phyloP scores from a whole-genome alignment of 2,888 invertebrate species.

The Acrocera orbiculus region DNA sequence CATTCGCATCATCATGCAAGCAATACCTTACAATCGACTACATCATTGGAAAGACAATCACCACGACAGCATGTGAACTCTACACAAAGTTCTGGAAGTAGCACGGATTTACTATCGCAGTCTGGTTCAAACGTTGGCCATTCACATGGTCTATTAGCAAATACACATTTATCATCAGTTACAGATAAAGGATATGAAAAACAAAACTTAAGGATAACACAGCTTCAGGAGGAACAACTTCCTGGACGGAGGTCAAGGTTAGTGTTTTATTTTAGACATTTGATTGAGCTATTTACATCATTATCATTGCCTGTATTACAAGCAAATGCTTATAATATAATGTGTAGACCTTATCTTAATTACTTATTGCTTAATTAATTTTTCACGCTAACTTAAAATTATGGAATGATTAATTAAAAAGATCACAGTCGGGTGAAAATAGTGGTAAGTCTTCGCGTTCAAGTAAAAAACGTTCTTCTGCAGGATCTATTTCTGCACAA shows the following conservation, averaged over 20 bases:
- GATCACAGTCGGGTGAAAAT: slow-evolving; percentile 17
- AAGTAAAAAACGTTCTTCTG: slow-evolving; percentile 28
- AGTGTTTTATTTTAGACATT: no score
- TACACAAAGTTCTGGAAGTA: slow-evolving; percentile 2
- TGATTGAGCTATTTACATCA: no score
- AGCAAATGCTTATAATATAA: no score
- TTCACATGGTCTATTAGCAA: no score
- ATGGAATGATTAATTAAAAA: slow-evolving; percentile 7
- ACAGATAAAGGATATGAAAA: slow-evolving; percentile 39
- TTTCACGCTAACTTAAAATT: slow-evolving; percentile 14
- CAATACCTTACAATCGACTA: slow-evolving; percentile 3
- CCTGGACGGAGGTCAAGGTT: slow-evolving; percentile 41
- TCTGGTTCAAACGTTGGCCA: not conserved
- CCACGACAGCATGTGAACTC: slow-evolving; percentile 15
- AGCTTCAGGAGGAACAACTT: slow-evolving; percentile 32
- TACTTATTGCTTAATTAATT: slow-evolving; percentile 11
- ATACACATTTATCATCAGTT: no score
- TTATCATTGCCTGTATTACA: no score
- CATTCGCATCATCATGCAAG: slow-evolving; percentile 7
- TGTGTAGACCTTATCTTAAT: no score
- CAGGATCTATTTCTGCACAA: slow-evolving; percentile 13
- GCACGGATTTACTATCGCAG: not conserved
- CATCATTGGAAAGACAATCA: slow-evolving; percentile 16
- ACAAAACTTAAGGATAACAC: slow-evolving; percentile 32
- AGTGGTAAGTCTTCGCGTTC: slow-evolving; percentile 22